Base-by-base conservation (phyloP, 1,140 invertebrate genomes). In the Centruroides sculpturatus region DNA sequence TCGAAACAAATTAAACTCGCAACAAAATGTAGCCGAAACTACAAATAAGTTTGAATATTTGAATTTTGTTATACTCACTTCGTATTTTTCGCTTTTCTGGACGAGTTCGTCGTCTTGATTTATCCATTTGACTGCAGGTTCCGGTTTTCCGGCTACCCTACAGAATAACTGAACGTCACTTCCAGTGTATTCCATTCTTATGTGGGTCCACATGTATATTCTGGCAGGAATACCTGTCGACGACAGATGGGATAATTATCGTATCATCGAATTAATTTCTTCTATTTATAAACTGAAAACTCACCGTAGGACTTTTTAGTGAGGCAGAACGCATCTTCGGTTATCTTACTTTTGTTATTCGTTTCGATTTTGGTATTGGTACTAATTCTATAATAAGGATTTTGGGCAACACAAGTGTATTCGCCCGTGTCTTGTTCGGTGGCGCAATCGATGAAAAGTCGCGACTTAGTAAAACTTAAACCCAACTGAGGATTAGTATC, bases 341-440 rank as follows among this genome's bases (percentile, higher is more conserved):
- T 11, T 11, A 13, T 11, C 49, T 50, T 63, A 55, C 64, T 66
- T 5, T 23, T 41, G 13, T 48, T 41, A 46, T 60, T 49, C 54
- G 66, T 36, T 10, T 55, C 58, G 5, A 66, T 4, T 41, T 65
- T 70, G 47, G 78, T 73, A 41, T 71, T 66, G 0, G 78, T 72
- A 12, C 70, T 76, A 9, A 78, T 73, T 11, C 79, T 77, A 63
- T 81, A 78, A 9, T 76, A 70, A 3, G 81, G 82, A 35, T 81
- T 75, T n/a, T 77, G 76, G 3, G 83, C 86, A 2, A 85, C 78
- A 68, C 88, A 92, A 10, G 82, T 85, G 71, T 84, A 88, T 6
- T 76, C 72, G 35, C 80, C 82, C 61, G 78, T 73, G 62, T 84
- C 80, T 4, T 77, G 74, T 12, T 78, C 76, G 12, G 76, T 69